These are phyloP conservation scores for Rhinoderma darwinii DNA, from an alignment of 2,113 vertebrate species.

Conservation along the genomic window DNA sequence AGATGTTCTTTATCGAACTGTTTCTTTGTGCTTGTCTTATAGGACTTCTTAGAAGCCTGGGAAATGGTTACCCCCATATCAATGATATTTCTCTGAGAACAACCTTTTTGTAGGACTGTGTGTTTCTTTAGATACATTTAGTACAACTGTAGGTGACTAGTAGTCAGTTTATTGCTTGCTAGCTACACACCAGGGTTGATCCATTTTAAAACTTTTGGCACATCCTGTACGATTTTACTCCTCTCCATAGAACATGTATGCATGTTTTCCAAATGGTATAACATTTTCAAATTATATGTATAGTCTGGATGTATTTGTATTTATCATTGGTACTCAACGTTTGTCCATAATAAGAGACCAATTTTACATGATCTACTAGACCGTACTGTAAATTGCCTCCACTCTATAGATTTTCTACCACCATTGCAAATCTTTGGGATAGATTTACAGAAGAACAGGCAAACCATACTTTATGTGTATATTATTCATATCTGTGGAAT, in stretches of 20 bases:
- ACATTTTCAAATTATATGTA: conserved; percentile 70
- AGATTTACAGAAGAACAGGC: background rate
- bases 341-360: background rate
- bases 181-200: conserved; percentile 94
- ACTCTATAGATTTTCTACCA: background rate
- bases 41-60: conserved; percentile 82
- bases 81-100: conserved; percentile 85
- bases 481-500: background rate
- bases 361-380: background rate
- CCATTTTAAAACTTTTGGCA: conserved; percentile 97
- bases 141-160: conserved; percentile 89
- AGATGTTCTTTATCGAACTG: conserved; percentile 81
- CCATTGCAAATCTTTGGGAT: conserved; percentile 20
- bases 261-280: conserved; percentile 52
- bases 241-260: conserved; percentile 9
- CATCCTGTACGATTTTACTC: conserved; percentile 72
- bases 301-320: background rate
- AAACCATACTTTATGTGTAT: background rate
- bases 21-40: conserved; percentile 89
- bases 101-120: conserved; percentile 86
- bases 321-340: conserved; percentile 43
- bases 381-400: background rate
- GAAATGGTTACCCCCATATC: conserved; percentile 81
- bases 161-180: conserved; percentile 91
- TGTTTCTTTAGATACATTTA: conserved; percentile 94